Evolutionary conservation across 2,113 vertebrate species (phyloP).

Genomic region (Dipodomys ordii): DNA sequence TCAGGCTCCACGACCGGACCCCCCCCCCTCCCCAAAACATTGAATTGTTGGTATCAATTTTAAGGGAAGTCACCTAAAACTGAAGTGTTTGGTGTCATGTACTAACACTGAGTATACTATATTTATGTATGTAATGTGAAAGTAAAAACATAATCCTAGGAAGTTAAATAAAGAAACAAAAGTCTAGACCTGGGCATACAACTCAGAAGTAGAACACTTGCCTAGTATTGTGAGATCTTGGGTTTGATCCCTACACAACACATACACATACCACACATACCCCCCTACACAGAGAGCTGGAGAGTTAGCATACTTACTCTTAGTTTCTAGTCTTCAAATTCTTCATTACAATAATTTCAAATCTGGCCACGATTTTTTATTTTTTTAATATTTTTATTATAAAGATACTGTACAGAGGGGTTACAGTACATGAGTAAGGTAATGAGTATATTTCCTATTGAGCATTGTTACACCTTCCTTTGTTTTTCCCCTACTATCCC

Average conservation of each 20-base stretch:
- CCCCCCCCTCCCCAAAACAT: too few species aligned
- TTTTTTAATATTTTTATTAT: too few species aligned
- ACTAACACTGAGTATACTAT: not conserved
- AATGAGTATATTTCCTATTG: too few species aligned
- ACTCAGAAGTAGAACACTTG: not conserved
- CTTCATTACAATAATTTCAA: slow-evolving; percentile 32
- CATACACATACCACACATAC: not conserved
- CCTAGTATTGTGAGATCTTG: not conserved
- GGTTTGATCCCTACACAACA: not conserved
- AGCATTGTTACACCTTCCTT: too few species aligned
- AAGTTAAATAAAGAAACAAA: not conserved
- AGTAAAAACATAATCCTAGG: slow-evolving; percentile 34
- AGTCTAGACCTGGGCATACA: not conserved
- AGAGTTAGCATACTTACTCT: not conserved
- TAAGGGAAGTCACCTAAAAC: slow-evolving; percentile 7
- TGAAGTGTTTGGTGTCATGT: not conserved
- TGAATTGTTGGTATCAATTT: slow-evolving; percentile 50
- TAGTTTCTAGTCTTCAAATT: not conserved
- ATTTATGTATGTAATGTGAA: not conserved
- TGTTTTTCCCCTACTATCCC: too few species aligned
- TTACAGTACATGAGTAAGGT: too few species aligned
- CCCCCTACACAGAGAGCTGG: not conserved
- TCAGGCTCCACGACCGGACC: too few species aligned
- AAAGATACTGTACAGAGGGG: too few species aligned
- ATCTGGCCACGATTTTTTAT: not conserved